Evolutionary conservation across 2,888 invertebrate genomes (phyloP).

Genomic region (Druceiella hillmani): DNA sequence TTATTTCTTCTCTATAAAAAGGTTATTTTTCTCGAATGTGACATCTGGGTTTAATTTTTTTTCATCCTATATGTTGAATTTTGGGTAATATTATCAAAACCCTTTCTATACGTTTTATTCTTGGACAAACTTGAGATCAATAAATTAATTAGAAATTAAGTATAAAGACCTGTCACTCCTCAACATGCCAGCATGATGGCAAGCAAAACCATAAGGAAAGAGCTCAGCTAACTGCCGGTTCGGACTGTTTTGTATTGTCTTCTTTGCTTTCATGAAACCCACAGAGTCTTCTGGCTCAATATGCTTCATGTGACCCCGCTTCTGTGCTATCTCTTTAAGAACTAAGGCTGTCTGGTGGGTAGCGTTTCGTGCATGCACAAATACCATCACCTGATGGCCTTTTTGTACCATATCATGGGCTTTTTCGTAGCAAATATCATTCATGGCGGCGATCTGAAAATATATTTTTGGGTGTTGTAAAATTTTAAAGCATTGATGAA

Average conservation of each 20-base stretch:
- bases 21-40: no score
- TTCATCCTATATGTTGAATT: no score
- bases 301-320: slow-evolving; percentile 62
- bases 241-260: slow-evolving; percentile 63
- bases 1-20: no score
- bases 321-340: slow-evolving; percentile 75
- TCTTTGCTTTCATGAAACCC: slow-evolving; percentile 62
- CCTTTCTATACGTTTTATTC: slow-evolving; percentile 6
- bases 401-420: slow-evolving; percentile 77
- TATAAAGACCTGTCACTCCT: slow-evolving; percentile 69
- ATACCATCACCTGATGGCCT: slow-evolving; percentile 97
- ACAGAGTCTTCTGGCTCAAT: slow-evolving; percentile 63
- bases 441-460: slow-evolving; percentile 72
- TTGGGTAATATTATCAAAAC: no score
- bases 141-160: background rate
- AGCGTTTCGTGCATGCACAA: slow-evolving; percentile 96
- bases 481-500: no score
- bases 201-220: slow-evolving; percentile 81
- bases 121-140: background rate
- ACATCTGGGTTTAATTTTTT: no score
- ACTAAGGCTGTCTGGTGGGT: slow-evolving; percentile 85
- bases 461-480: no score
- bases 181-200: slow-evolving; percentile 96
- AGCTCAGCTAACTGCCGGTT: slow-evolving; percentile 81
- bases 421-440: slow-evolving; percentile 90